These are phyloP conservation scores for Spisula solida DNA, from an alignment of 2,888 invertebrate genomes.

Conservation along the genomic window DNA sequence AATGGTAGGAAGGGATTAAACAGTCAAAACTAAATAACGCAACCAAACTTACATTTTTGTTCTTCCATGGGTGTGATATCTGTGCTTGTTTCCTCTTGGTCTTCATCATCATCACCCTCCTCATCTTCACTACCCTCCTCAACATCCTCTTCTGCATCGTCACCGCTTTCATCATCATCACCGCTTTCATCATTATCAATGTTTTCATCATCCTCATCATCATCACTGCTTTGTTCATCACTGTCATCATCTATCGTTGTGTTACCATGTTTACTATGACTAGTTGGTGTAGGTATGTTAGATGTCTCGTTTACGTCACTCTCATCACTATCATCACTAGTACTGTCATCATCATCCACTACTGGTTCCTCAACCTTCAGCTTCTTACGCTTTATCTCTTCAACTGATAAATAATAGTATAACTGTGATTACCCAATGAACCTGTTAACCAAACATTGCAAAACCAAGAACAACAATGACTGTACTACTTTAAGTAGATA, in stretches of 20 bases:
- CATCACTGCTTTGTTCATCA: constrained; percentile 39
- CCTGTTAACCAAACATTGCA: neutral
- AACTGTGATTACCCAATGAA: too few relatives aligned
- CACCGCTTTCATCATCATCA: constrained; percentile 28
- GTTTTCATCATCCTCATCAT: constrained; percentile 39
- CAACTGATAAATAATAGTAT: neutral
- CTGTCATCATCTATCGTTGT: constrained; percentile 39
- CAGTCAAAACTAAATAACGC: too few relatives aligned
- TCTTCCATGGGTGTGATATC: constrained; percentile 54
- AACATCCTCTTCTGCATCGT: constrained; percentile 24
- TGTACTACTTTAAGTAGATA: neutral
- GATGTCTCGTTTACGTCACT: constrained; percentile 26
- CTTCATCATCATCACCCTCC: constrained; percentile 4
- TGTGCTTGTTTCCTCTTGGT: constrained; percentile 41
- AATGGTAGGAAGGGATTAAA: too few relatives aligned
- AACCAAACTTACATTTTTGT: constrained; percentile 50
- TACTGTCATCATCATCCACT: neutral
- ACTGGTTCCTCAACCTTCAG: constrained; percentile 24
- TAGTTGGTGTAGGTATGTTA: neutral
- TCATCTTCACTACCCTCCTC: constrained; percentile 1
- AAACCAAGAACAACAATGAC: neutral
- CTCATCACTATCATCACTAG: constrained; percentile 23
- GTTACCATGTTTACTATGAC: neutral
- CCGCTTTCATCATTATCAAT: neutral
- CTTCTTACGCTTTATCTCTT: constrained; percentile 29